Evolutionary conservation across 2,888 invertebrate genomes (phyloP).

Genomic region (Chloroclystis v-ata): DNA sequence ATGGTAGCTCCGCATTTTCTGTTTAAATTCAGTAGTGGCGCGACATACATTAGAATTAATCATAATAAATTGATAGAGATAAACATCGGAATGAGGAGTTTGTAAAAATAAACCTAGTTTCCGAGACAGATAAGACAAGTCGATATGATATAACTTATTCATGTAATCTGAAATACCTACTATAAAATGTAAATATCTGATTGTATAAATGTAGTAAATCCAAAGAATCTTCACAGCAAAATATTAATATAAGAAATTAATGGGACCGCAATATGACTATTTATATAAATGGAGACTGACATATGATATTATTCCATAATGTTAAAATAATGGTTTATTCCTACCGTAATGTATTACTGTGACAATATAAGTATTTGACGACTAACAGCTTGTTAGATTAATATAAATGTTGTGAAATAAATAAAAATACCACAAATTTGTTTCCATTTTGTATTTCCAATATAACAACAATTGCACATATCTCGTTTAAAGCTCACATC

Average conservation of each 20-base stretch:
- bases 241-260: not conserved
- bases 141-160: no score
- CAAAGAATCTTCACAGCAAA: constrained; percentile 1
- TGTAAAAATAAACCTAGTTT: no score
- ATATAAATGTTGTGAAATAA: constrained; percentile 23
- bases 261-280: constrained; percentile 5
- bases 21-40: no score
- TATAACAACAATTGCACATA: constrained; percentile 75
- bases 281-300: constrained; percentile 26
- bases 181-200: not conserved
- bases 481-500: constrained; percentile 65
- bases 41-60: no score
- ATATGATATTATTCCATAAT: constrained; percentile 17
- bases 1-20: no score
- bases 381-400: constrained; percentile 14
- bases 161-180: no score
- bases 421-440: constrained; percentile 40
- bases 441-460: constrained; percentile 72
- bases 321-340: constrained; percentile 1
- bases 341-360: constrained; percentile 10
- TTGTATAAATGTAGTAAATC: not conserved
- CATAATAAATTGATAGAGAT: no score
- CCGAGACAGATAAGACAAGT: no score
- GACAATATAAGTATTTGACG: constrained; percentile 9
- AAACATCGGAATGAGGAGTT: no score